Conservation (phyloP, 2,113 vertebrate species). For the Chrysochloris asiatica region DNA sequence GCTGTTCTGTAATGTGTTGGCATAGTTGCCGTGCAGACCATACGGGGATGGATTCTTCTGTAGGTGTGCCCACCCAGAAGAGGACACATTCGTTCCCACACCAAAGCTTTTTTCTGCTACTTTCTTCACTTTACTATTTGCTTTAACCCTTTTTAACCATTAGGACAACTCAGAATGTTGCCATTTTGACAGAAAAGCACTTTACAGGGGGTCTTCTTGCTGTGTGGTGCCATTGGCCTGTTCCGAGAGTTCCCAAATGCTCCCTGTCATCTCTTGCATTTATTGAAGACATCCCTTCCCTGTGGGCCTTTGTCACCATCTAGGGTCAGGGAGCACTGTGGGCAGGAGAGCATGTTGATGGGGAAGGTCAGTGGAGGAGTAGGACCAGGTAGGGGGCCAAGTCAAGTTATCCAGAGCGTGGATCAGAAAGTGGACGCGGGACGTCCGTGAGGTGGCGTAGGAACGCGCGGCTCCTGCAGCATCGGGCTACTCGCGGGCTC, state of each 20-base stretch:
- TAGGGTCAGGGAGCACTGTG: background rate
- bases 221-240: too few relatives aligned
- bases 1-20: too few relatives aligned
- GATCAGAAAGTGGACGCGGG: too few relatives aligned
- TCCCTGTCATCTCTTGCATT: rapidly evolving
- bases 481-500: too few relatives aligned
- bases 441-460: background rate
- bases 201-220: too few relatives aligned
- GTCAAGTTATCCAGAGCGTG: too few relatives aligned
- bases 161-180: background rate
- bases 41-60: background rate
- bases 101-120: background rate
- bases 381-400: too few relatives aligned
- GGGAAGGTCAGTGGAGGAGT: background rate
- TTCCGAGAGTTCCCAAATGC: background rate
- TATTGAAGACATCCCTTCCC: background rate
- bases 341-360: too few relatives aligned
- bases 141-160: background rate
- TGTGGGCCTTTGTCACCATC: background rate
- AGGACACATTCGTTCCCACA: background rate
- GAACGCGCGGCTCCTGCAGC: too few relatives aligned
- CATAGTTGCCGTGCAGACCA: background rate
- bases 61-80: background rate
- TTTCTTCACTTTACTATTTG: background rate
- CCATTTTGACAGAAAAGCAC: background rate